phyloP scores from a whole-genome alignment of 2,113 vertebrate genomes.

The Albula glossodonta region DNA sequence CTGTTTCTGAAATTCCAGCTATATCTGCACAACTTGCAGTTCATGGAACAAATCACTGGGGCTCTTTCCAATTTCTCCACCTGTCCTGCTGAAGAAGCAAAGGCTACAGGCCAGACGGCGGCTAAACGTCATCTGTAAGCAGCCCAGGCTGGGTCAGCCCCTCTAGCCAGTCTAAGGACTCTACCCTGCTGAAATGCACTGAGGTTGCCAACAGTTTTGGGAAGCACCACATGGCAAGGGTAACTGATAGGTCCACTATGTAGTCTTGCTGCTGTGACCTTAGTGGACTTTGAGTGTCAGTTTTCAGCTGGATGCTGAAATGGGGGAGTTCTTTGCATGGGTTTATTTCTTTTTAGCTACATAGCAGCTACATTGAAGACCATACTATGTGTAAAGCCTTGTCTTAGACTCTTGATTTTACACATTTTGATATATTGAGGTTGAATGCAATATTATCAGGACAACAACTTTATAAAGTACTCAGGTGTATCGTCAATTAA shows the following conservation, averaged over 20 bases:
- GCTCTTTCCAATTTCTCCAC: neutral
- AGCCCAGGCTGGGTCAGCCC: neutral
- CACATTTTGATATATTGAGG: neutral
- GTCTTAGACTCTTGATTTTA: neutral
- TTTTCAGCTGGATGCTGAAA: neutral
- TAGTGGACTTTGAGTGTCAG: neutral
- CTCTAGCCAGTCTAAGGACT: neutral
- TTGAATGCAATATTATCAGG: too few species aligned
- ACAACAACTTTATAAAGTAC: too few species aligned
- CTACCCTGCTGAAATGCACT: neutral
- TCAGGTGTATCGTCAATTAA: too few species aligned
- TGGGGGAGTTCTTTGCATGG: neutral
- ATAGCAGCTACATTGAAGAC: neutral
- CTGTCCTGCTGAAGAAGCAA: neutral
- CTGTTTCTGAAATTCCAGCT: neutral
- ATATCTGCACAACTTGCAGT: neutral
- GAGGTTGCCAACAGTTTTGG: neutral
- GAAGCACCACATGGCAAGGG: neutral
- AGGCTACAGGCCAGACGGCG: neutral
- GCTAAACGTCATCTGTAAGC: neutral
- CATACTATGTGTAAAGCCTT: neutral
- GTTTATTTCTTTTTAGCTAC: neutral
- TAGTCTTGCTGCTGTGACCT: neutral
- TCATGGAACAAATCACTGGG: neutral
- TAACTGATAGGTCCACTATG: neutral